Percentiles rank a stretch among this genome's conserved stretches.
Conservation (phyloP, 2,888 invertebrate genomes). For the Leptopilina myrica region DNA sequence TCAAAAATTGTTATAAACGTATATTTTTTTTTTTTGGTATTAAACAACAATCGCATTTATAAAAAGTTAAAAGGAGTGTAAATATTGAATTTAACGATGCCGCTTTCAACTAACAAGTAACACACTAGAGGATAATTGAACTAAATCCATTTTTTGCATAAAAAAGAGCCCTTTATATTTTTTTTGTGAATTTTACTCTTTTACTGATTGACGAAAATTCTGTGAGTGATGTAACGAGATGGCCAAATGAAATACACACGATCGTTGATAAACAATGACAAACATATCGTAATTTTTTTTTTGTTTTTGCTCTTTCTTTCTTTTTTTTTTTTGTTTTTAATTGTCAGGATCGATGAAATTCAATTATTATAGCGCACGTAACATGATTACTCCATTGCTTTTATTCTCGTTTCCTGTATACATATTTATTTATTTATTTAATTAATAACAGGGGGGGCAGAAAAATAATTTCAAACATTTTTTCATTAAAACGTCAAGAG, state of each 20-base stretch:
- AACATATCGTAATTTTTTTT: not conserved
- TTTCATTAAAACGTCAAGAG: too few species aligned
- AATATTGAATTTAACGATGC: slow-evolving; percentile 5
- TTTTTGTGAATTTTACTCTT: not conserved
- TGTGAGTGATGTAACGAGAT: slow-evolving; percentile 19
- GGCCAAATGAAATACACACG: not conserved
- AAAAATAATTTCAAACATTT: too few species aligned
- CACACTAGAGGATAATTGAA: slow-evolving; percentile 2
- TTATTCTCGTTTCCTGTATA: not conserved
- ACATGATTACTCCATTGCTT: not conserved
- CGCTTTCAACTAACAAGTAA: slow-evolving; percentile 1
- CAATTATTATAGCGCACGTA: slow-evolving; percentile 13
- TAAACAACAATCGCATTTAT: not conserved
- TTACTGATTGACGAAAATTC: slow-evolving; percentile 9
- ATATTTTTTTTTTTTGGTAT: too few species aligned
- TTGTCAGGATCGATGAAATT: slow-evolving; percentile 17
- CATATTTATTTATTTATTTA: too few species aligned
- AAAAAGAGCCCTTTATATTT: not conserved
- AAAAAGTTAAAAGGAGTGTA: not conserved
- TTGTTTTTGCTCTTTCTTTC: not conserved
- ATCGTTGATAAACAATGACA: not conserved
- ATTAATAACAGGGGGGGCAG: too few species aligned
- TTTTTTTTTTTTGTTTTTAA: not conserved
- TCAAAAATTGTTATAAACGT: too few species aligned
- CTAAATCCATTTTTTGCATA: slow-evolving; percentile 10